A percentile compares a stretch with the other conserved stretches of the same genome.
Evolutionary conservation across 1,140 invertebrate genomes (phyloP).

Genomic region (Drosophila tsacasi): DNA sequence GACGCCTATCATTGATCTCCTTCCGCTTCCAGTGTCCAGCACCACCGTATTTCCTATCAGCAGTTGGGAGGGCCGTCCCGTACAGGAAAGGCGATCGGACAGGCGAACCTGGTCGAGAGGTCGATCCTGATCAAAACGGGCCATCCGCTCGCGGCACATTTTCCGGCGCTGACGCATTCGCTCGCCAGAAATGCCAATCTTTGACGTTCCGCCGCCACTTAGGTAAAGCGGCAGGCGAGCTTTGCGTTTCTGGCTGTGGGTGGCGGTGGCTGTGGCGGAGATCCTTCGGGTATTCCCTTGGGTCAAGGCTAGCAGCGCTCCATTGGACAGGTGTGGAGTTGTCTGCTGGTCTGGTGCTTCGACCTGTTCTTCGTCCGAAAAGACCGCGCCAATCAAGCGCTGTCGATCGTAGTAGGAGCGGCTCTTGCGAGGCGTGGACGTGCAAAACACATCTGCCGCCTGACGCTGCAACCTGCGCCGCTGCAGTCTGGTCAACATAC

Average conservation of each 20-base stretch:
- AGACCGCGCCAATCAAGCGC: constrained; percentile 34
- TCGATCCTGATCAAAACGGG: constrained; percentile 44
- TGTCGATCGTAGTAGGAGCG: constrained; percentile 65
- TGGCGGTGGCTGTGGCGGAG: neutral
- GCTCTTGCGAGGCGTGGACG: constrained; percentile 74
- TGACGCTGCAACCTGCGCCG: constrained; percentile 45
- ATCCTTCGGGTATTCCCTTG: constrained; percentile 7
- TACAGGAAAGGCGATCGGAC: constrained; percentile 32
- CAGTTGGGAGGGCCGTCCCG: neutral
- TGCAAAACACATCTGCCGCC: constrained; percentile 40
- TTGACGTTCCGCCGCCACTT: constrained; percentile 51
- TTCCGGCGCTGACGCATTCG: constrained; percentile 34
- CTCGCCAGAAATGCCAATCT: neutral
- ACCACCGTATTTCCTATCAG: constrained; percentile 30
- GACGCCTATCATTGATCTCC: constrained; percentile 2
- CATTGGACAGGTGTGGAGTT: constrained; percentile 46
- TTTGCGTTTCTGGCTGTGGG: neutral
- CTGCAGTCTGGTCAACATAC: constrained; percentile 35
- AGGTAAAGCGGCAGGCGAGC: constrained; percentile 31
- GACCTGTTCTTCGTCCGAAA: neutral
- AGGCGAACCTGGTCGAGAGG: constrained; percentile 14
- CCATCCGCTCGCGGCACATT: constrained; percentile 34
- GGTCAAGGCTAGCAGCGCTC: constrained; percentile 17
- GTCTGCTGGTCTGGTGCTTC: constrained; percentile 8
- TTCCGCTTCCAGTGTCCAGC: constrained; percentile 3